These are phyloP conservation scores for Stichopus horrens DNA, from an alignment of 53 echinoderm and acorn worm genomes.

Conservation along the genomic window DNA sequence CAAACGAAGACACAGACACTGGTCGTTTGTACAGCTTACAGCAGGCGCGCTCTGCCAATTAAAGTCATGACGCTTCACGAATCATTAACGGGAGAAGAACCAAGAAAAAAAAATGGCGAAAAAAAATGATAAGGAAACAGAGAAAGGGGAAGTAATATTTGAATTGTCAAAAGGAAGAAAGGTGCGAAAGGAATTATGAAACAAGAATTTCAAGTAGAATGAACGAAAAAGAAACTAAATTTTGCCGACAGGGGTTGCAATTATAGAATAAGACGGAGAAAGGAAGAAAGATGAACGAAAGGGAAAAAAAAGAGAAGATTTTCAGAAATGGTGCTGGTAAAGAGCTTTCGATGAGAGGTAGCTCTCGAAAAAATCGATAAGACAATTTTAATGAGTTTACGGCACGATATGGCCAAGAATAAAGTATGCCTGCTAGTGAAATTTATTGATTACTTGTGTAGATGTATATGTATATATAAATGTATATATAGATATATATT, in stretches of 20 bases:
- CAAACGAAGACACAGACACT: slow-evolving; percentile 13
- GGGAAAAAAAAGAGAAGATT: neutral
- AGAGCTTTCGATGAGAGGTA: slow-evolving; percentile 31
- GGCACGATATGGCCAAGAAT: neutral
- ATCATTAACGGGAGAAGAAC: neutral
- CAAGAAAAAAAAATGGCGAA: neutral
- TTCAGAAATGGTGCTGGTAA: neutral
- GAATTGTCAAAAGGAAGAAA: slow-evolving; percentile 9
- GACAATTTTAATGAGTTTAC: slow-evolving; percentile 19
- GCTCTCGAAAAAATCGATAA: slow-evolving; percentile 23
- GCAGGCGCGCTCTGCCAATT: slow-evolving; percentile 26
- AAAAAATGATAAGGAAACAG: neutral
- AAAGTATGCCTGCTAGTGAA: slow-evolving; percentile 5
- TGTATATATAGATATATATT: too few species aligned
- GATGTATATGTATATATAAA: too few species aligned
- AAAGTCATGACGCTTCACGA: slow-evolving; percentile 33
- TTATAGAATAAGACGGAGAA: neutral
- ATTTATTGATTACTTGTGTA: neutral
- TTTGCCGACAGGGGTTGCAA: slow-evolving; percentile 26
- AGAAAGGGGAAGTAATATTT: slow-evolving; percentile 13
- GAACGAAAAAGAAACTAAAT: neutral
- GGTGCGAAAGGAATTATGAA: slow-evolving; percentile 15
- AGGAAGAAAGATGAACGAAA: neutral
- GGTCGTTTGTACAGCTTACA: slow-evolving; percentile 35
- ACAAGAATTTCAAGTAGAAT: neutral